Base-by-base conservation (phyloP, 2,797 vertebrate genomes). In the Notolabrus celidotus region DNA sequence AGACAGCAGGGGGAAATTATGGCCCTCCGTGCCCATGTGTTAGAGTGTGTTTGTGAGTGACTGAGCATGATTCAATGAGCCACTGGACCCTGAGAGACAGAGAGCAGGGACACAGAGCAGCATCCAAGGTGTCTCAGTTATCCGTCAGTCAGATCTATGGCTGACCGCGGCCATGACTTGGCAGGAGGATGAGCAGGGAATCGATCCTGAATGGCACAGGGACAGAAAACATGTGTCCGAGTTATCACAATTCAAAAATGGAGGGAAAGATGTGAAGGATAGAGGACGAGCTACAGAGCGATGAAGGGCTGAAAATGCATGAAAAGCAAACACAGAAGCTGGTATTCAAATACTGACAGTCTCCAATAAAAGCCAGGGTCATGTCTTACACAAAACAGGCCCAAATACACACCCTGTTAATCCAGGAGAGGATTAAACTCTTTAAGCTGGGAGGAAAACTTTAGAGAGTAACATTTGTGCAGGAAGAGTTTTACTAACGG, bases 1-100 rank as follows among this genome's bases (percentile, higher is more conserved):
- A 91, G 88, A 86, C 77, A 63, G 77, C 51, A 11, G 56, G 55
- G 23, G 69, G 49, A 88, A 90, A 92, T 83, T 75, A 88, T 74
- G 81, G 71, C 60, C 76, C 69, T 81, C 68, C 54, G 50, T 52
- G 67, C 34, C 55, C 54, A 39, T 68, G 65, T 64, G 62, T 63
- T 64, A 12, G 52, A 55, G 50, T 75, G 57, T 66, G 74, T 71
- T 47, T 52, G 46, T 38, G 45, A 27, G 50, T 33, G 43, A 31
- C 33, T 56, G 42, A 51, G 60, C 10, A 23, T 29, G 64, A 74
- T 34, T 76, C 56, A 79, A 17, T 56, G 58, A 67, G 66, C 63
- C 12, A 27, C 42, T 27, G 34, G 65, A 83, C 49, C 49, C 50
- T 31, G 61, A 71, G 34, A 72, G 68, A 57, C 29, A n/a, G 20